A percentile compares a stretch with the other conserved stretches of the same genome.
phyloP scores from a whole-genome alignment of 2,797 vertebrate species.

The Brachymystax lenok region DNA sequence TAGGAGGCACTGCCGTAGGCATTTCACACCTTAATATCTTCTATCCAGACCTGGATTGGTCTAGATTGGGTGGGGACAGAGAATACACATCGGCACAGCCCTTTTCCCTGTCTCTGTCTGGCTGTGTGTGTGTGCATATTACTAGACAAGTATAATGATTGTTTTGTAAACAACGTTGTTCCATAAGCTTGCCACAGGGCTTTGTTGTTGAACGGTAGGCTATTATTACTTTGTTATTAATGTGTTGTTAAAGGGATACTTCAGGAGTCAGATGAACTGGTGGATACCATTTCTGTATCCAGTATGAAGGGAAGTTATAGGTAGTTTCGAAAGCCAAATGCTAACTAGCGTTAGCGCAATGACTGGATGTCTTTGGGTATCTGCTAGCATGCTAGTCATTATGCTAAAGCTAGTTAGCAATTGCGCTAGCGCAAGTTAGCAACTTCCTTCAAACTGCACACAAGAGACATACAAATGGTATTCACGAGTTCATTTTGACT shows the following conservation, averaged over 20 bases:
- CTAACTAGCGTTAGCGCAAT: too few relatives aligned
- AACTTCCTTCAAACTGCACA: too few relatives aligned
- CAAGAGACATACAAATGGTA: too few relatives aligned
- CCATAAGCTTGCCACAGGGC: background rate
- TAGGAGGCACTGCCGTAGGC: background rate
- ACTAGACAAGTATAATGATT: background rate
- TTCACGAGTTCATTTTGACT: too few relatives aligned
- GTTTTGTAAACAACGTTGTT: background rate
- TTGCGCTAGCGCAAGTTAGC: too few relatives aligned
- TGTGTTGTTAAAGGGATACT: background rate
- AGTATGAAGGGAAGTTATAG: too few relatives aligned
- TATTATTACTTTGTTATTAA: background rate
- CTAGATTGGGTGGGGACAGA: background rate
- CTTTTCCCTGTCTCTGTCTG: background rate
- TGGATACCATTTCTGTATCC: too few relatives aligned
- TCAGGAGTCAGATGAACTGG: too few relatives aligned
- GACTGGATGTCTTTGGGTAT: too few relatives aligned
- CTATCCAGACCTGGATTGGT: background rate
- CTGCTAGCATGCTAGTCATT: too few relatives aligned
- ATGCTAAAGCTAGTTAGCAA: too few relatives aligned
- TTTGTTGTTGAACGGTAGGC: background rate
- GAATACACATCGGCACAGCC: background rate
- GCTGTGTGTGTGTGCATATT: slow-evolving; percentile 16
- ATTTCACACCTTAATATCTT: background rate
- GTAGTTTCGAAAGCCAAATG: too few relatives aligned